Base-by-base conservation (phyloP, 2,797 vertebrate species). In the Gymnothorax javanicus region DNA sequence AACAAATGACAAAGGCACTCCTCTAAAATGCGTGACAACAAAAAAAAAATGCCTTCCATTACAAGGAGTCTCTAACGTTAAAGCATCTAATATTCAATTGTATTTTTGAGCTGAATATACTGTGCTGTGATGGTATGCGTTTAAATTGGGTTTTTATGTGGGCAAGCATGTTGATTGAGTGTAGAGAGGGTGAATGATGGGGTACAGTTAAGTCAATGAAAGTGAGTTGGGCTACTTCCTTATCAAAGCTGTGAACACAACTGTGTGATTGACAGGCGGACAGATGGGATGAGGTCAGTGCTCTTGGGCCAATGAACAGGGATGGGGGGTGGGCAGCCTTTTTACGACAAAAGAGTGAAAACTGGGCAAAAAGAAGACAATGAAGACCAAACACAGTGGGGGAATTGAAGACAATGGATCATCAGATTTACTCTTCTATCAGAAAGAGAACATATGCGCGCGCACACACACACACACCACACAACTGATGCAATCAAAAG, bases 241-340 rank as follows among this genome's bases (percentile, higher is more conserved):
- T 57, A 85, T 43, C 58, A 64, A 50, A 56, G 87, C 43, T 83
- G 71, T 85, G 87, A 89, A 88, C 89, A 85, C 94, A 94, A 94
- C 92, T 94, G 94, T 92, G 88, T 11, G 94, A 95, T 95, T 94
- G 94, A 87, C 90, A 91, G 89, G 92, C 93, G 90, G 91, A 43
- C 90, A 92, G 23, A 83, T 86, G 85, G 71, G 86, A 67, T 75
- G 82, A 85, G 87, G 88, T 71, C 87, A 86, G 83, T 88, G 86
- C 86, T 88, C 77, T 91, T 90, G 90, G 88, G 82, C 56, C 87
- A 85, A 50, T 89, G 33, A 60, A 58, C 43, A 64, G 12, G 52
- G 57, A 87, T 75, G 84, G 85, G 50, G 86, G 89, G 84, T 87
- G 25, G 84, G 85, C 27, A 86, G 89, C 73, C 79, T 82, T 87